Conservation (phyloP, 2,888 invertebrate species). For the Tethea ocularis region DNA sequence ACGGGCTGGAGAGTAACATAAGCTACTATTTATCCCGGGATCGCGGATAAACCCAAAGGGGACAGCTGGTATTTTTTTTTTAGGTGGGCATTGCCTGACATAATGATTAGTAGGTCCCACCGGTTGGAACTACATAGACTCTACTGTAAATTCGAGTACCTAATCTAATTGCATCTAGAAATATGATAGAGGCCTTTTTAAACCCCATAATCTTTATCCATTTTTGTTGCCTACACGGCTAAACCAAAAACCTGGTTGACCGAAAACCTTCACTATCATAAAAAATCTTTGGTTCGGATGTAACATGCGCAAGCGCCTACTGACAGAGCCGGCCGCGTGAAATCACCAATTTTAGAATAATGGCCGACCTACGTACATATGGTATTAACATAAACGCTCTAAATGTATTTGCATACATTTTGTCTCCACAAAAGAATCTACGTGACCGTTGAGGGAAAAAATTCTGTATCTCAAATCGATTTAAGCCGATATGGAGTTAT, state of each 20-base stretch:
- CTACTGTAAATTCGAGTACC: too few species aligned
- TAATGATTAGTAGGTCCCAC: too few species aligned
- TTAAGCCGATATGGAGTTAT: conserved; percentile 10
- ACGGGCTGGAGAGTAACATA: too few species aligned
- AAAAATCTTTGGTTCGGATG: neutral
- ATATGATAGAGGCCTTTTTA: too few species aligned
- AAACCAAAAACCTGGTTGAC: neutral
- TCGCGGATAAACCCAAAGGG: too few species aligned
- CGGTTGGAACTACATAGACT: too few species aligned
- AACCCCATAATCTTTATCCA: too few species aligned
- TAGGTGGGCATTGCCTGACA: too few species aligned
- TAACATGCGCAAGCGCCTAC: neutral
- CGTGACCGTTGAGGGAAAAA: conserved; percentile 27
- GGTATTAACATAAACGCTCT: conserved; percentile 34
- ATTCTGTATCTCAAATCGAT: conserved; percentile 6
- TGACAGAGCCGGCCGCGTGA: conserved; percentile 23
- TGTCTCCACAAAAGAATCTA: conserved; percentile 27
- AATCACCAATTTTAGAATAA: conserved; percentile 37
- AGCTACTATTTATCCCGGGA: too few species aligned
- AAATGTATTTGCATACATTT: conserved; percentile 54
- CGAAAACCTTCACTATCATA: neutral
- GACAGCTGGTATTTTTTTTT: too few species aligned
- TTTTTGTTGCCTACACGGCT: too few species aligned
- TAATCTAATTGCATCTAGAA: too few species aligned
- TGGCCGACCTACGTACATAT: conserved; percentile 26